phyloP scores from a whole-genome alignment of 2,888 invertebrate species.

The Philaethria dido region DNA sequence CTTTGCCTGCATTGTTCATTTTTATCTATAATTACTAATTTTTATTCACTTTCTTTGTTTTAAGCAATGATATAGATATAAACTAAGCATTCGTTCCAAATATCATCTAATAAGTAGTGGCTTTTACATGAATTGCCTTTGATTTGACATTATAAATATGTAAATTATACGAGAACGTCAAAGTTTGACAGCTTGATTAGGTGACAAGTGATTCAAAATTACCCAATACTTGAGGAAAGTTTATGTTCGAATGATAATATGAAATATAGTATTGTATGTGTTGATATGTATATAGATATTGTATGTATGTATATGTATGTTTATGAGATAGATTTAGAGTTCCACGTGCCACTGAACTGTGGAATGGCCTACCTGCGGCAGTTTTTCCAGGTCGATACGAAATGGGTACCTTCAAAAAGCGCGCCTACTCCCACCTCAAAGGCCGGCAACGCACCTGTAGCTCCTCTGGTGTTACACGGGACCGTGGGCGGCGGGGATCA shows the following conservation, averaged over 20 bases:
- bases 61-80: background rate
- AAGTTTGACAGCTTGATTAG: slow-evolving; percentile 22
- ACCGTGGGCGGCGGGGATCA: too few relatives aligned
- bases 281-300: background rate
- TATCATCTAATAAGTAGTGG: background rate
- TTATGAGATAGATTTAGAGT: too few relatives aligned
- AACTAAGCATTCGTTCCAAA: background rate
- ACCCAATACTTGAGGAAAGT: slow-evolving; percentile 18
- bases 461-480: too few relatives aligned
- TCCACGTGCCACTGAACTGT: too few relatives aligned
- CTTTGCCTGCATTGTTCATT: too few relatives aligned
- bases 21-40: too few relatives aligned
- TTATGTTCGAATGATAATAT: background rate
- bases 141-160: slow-evolving; percentile 2
- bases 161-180: slow-evolving; percentile 1
- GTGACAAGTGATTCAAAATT: slow-evolving; percentile 16
- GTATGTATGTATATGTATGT: background rate
- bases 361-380: too few relatives aligned
- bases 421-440: too few relatives aligned
- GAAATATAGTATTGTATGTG: background rate
- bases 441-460: too few relatives aligned
- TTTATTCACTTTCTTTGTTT: background rate
- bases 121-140: background rate
- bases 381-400: too few relatives aligned
- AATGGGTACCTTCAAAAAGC: too few relatives aligned